phyloP scores from a whole-genome alignment of 2,113 vertebrate genomes.

The Falco punctatus region DNA sequence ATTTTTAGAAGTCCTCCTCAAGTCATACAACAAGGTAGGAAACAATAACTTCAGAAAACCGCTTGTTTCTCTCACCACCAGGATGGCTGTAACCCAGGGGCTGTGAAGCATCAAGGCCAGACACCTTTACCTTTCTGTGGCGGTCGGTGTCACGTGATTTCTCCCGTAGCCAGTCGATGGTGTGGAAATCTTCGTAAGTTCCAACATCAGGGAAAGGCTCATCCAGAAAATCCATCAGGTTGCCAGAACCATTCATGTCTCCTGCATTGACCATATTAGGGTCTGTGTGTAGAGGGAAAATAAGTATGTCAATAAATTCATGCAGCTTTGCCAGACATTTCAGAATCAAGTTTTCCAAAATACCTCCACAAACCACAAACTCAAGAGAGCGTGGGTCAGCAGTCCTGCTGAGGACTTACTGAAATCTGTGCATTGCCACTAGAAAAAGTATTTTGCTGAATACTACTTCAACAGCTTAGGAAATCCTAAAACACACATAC shows the following conservation, averaged over 20 bases:
- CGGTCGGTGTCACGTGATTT: conserved; percentile 96
- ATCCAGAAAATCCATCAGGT: conserved; percentile 97
- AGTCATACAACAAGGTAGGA: not conserved
- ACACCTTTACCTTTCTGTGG: conserved; percentile 86
- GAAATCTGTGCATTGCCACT: not conserved
- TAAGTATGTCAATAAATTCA: not conserved
- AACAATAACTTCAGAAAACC: not conserved
- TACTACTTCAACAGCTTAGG: not conserved
- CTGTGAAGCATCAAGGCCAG: accelerated
- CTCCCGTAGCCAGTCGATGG: conserved; percentile 97
- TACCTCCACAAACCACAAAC: not conserved
- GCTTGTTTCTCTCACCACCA: not conserved
- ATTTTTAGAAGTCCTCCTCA: not conserved
- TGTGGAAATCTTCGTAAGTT: conserved; percentile 97
- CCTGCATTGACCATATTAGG: conserved; percentile 86
- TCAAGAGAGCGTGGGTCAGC: not conserved
- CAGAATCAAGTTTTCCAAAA: not conserved
- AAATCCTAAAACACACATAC: not conserved
- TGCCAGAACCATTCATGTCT: conserved; percentile 90
- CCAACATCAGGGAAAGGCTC: conserved; percentile 95
- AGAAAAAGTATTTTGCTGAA: not conserved
- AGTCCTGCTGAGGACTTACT: not conserved
- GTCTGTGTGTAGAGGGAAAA: conserved; percentile 50
- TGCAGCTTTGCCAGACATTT: not conserved
- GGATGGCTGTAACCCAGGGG: not conserved